A percentile compares a stretch with the other conserved stretches of the same genome.
Conservation (phyloP, 2,888 invertebrate genomes). For the Crepidodera aurea region DNA sequence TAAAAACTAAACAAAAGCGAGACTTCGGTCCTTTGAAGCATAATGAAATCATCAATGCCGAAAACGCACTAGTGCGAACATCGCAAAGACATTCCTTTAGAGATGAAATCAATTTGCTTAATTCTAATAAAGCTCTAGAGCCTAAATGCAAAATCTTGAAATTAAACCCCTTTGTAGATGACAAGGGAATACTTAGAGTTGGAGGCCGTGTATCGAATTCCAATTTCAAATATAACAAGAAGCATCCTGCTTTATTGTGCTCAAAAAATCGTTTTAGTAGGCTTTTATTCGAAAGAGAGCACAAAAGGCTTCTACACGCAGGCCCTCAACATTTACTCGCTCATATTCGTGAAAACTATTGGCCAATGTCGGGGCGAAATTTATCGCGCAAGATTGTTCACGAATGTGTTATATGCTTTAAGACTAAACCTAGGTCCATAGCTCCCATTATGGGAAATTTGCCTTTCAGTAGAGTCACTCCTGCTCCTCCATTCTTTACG, state of each 20-base stretch:
- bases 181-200: constrained; percentile 12
- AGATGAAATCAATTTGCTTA: background rate
- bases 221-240: constrained; percentile 17
- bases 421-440: constrained; percentile 15
- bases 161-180: constrained; percentile 21
- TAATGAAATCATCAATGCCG: background rate
- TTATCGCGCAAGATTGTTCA: constrained; percentile 19
- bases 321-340: constrained; percentile 42
- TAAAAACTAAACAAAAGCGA: background rate
- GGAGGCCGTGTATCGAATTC: constrained; percentile 29
- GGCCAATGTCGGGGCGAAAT: constrained; percentile 11
- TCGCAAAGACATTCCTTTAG: background rate
- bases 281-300: constrained; percentile 31
- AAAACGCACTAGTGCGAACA: background rate
- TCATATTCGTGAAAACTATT: constrained; percentile 30
- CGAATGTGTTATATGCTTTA: constrained; percentile 34
- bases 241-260: constrained; percentile 27
- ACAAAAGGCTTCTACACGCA: constrained; percentile 33
- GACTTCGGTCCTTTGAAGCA: background rate
- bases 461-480: constrained; percentile 25
- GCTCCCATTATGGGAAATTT: constrained; percentile 34
- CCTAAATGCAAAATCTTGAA: background rate
- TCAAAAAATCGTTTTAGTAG: constrained; percentile 25
- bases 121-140: background rate
- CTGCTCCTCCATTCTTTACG: constrained; percentile 34